Evolutionary conservation across 1,140 invertebrate species (phyloP).

Genomic region (Temnothorax longispinosus): DNA sequence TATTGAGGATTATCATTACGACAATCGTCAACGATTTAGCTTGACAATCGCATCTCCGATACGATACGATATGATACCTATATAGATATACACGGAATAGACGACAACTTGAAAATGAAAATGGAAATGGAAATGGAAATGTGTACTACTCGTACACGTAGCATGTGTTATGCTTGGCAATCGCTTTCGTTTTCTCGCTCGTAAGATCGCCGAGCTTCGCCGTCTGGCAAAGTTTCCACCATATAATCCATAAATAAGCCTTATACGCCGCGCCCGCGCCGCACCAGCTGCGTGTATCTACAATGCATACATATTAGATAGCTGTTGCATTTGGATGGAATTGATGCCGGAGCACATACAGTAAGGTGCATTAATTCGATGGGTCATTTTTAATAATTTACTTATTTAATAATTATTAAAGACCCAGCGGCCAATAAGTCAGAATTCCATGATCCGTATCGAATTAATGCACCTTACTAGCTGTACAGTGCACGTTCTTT

Average conservation of each 20-base stretch:
- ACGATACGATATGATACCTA: no score
- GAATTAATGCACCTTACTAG: no score
- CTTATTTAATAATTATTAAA: no score
- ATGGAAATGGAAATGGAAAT: background rate
- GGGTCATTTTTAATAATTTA: no score
- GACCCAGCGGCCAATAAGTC: no score
- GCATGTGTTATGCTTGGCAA: constrained; percentile 62
- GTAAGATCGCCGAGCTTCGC: constrained; percentile 41
- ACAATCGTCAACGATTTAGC: background rate
- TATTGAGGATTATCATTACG: background rate
- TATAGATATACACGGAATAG: background rate
- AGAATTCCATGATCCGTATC: no score
- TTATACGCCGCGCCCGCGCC: constrained; percentile 8
- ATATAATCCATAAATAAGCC: constrained; percentile 81
- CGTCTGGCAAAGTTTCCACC: constrained; percentile 73
- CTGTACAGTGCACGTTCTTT: constrained; percentile 54
- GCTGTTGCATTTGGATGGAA: constrained; percentile 8
- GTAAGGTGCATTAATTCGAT: background rate
- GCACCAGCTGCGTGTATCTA: constrained; percentile 38
- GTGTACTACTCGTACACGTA: constrained; percentile 22
- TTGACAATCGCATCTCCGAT: background rate
- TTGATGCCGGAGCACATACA: constrained; percentile 34
- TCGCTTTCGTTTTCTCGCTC: constrained; percentile 30
- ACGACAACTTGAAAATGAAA: background rate
- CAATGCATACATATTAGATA: constrained; percentile 30